Conservation (phyloP, 2,888 invertebrate genomes). For the Pegoplata infirma region DNA sequence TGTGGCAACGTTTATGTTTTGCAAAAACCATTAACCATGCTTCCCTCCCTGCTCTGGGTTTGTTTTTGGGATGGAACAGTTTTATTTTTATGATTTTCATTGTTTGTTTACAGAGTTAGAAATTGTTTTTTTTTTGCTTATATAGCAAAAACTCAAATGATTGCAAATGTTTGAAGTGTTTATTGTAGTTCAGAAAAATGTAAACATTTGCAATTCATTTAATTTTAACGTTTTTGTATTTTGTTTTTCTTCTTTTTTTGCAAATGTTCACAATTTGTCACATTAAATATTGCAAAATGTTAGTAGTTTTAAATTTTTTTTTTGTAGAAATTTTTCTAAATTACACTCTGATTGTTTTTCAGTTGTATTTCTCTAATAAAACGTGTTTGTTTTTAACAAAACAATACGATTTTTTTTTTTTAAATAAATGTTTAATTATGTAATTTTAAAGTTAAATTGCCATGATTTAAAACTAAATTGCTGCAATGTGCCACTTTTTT, state of each 20-base stretch:
- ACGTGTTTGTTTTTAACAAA: neutral
- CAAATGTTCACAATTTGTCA: constrained; percentile 24
- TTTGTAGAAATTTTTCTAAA: too few species aligned
- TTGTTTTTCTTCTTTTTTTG: neutral
- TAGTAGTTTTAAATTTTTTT: neutral
- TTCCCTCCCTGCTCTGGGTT: neutral
- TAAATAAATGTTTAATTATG: neutral
- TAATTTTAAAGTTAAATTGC: constrained; percentile 15
- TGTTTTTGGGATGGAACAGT: neutral
- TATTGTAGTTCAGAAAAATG: constrained; percentile 2
- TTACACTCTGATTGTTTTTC: too few species aligned
- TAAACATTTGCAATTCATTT: constrained; percentile 24
- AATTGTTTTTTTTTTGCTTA: constrained; percentile 12
- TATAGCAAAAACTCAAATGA: constrained; percentile 5
- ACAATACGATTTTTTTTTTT: too few species aligned
- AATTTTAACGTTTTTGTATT: too few species aligned
- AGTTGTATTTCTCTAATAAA: neutral
- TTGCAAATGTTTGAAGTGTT: constrained; percentile 10
- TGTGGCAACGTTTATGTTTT: constrained; percentile 19
- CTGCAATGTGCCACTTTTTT: constrained; percentile 1
- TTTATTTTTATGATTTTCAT: constrained; percentile 14
- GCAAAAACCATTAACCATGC: neutral
- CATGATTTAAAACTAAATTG: constrained; percentile 17
- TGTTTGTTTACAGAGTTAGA: constrained; percentile 3
- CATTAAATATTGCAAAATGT: constrained; percentile 1